Evolutionary conservation across 2,797 vertebrate genomes (phyloP), one percentile per base, ranked within the genome.

Genomic region (Oreochromis mossambicus): DNA sequence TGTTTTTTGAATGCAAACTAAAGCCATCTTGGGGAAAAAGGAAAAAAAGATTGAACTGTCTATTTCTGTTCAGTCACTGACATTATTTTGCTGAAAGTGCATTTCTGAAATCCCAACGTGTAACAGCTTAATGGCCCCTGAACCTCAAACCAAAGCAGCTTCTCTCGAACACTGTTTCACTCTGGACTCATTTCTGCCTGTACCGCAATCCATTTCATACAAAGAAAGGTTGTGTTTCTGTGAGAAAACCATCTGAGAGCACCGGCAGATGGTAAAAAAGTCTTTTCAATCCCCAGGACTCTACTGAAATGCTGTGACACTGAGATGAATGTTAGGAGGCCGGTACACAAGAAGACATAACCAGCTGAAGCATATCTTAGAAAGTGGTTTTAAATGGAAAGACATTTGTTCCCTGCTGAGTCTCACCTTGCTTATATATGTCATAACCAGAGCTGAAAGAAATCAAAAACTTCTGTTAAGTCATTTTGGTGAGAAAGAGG

Each of bases 231-330:
- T 75, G 63, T 81, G 73, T 83, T 81, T 82, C 70, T 68, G 50
- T 6, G 80, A 85, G 84, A 89, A 38, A 77, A 86, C 82, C 75
- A 81, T 89, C 87, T 78, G 36, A 85, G 58, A 66, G 80, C 75
- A 77, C 81, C 75, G 76, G 83, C 77, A 84, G 85, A 92, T 91
- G 80, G 34, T n/a, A 63, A 89, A 92, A 89, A 83, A 92, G 63
- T 78, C 4, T 87, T 90, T 94, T 91, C 89, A 92, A 91, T 93
- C 86, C 79, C 63, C 29, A 3, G 77, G 51, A 86, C 84, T 75
- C 86, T 93, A 94, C 91, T 87, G 90, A 93, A 94, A 90, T 9
- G 61, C 88, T 90, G 89, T 83, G 87, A 93, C 88, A 87, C 86
- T 43, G 86, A 91, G 88, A 91, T 93, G 86, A 93, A 91, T 83